phyloP scores from a whole-genome alignment of 2,888 invertebrate species.

The Eledone cirrhosa region DNA sequence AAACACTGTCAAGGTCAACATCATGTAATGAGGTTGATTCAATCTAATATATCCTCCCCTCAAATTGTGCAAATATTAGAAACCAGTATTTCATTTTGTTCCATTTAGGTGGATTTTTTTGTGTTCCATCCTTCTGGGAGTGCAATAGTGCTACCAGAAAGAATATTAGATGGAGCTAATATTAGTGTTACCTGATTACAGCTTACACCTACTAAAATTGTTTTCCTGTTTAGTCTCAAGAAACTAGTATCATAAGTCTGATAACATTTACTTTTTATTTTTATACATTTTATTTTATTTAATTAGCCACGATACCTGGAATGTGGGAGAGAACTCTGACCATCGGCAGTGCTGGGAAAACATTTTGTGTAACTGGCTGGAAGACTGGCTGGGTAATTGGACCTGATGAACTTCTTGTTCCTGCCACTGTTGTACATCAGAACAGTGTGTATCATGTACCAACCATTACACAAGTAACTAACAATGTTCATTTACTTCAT shows the following conservation, averaged over 20 bases:
- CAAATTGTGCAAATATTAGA: too few relatives aligned
- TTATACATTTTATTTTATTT: background rate
- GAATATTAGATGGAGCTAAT: too few relatives aligned
- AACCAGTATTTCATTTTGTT: too few relatives aligned
- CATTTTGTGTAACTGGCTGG: slow-evolving; percentile 92
- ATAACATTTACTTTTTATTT: background rate
- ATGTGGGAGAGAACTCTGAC: slow-evolving; percentile 99
- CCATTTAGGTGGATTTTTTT: too few relatives aligned
- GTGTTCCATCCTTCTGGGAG: too few relatives aligned
- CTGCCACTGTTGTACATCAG: slow-evolving; percentile 88
- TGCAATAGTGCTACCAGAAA: too few relatives aligned
- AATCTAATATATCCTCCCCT: too few relatives aligned
- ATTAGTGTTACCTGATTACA: too few relatives aligned
- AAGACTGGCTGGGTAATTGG: slow-evolving; percentile 94
- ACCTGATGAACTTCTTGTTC: slow-evolving; percentile 79
- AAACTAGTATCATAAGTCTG: background rate
- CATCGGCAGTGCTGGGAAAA: slow-evolving; percentile 96
- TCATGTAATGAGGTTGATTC: too few relatives aligned
- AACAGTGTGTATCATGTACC: slow-evolving; percentile 91
- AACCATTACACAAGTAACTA: slow-evolving; percentile 79
- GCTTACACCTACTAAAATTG: background rate
- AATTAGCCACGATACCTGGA: slow-evolving; percentile 82
- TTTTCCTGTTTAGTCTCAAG: background rate
- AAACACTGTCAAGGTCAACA: too few relatives aligned
- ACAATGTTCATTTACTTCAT: background rate